Evolutionary conservation across 2,888 invertebrate genomes (phyloP), one percentile per base, ranked within the genome.

Genomic region (Scaptomyza polygonia): DNA sequence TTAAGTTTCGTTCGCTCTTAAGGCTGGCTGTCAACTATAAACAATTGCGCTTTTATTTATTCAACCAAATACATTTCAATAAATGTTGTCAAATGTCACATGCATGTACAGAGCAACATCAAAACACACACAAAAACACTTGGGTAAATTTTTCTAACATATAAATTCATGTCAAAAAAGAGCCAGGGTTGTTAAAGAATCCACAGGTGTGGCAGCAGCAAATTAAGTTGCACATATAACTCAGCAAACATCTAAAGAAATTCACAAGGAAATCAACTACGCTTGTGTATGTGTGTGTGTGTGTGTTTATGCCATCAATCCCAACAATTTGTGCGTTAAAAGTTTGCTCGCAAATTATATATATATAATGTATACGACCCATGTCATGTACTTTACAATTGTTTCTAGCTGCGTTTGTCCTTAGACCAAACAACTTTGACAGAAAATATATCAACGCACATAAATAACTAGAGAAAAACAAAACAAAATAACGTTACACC

Each of bases 161-260:
- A 86, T 82, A 82, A 80, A 86, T 84, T 79, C 56, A 74, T 74
- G 85, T 74, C 86, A 74, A 76, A 68, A 40, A 16, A 73, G 81
- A 73, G 66, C 70, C 84, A 82, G 77, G 84, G 80, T 27, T 72
- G 21, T 54, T 49, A 34, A 40, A 66, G 65, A 88, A 85, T 89
- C 89, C 88, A 84, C 84, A 84, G 84, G 89, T 84, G 84, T 73
- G 79, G 73, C 84, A 82, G 71, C 65, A 70, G 67, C 83, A 88
- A 87, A 84, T 84, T 82, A 88, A 86, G 86, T 84, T 88, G 73
- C 86, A 82, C 67, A 76, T 85, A 86, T 88, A 88, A 83, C 83
- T 88, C 88, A 83, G 58, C 63, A 8, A 42, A 61, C 48, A 43
- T 16, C 47, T 16, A 58, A 58, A 61, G 52, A 36, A 43, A 47